Evolutionary conservation across 2,113 vertebrate species (phyloP).

Genomic region (Brachyistius frenatus): DNA sequence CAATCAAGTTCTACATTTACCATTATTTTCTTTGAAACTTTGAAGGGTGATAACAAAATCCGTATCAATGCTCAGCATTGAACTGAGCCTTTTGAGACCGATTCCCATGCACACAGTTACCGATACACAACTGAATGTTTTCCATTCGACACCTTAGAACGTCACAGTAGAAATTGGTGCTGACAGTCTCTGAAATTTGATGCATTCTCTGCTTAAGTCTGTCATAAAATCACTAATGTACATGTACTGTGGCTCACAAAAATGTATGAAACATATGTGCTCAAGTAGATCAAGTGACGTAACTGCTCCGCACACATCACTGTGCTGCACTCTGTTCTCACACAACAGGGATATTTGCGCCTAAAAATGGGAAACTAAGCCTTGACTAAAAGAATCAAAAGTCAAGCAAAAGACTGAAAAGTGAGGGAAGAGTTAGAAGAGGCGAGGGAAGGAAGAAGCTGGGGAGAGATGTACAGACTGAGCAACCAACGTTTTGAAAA

Average conservation of each 20-base stretch:
- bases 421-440: conserved; percentile 22
- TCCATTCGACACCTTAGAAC: too few relatives aligned
- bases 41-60: conserved; percentile 45
- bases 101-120: background rate
- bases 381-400: conserved; percentile 60
- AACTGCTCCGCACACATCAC: too few relatives aligned
- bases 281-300: too few relatives aligned
- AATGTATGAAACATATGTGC: too few relatives aligned
- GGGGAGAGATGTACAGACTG: conserved; percentile 27
- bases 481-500: conserved; percentile 41
- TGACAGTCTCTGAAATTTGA: too few relatives aligned
- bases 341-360: too few relatives aligned
- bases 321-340: too few relatives aligned
- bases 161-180: too few relatives aligned
- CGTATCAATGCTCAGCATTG: conserved; percentile 46
- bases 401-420: conserved; percentile 28
- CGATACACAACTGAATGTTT: background rate
- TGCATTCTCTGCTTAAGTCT: too few relatives aligned
- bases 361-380: conserved; percentile 61
- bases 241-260: too few relatives aligned
- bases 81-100: conserved; percentile 4
- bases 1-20: conserved; percentile 50
- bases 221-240: too few relatives aligned
- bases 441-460: conserved; percentile 6
- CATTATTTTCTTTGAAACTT: conserved; percentile 63